Evolutionary conservation across 30 jellyfish, hydroid and myxozoan species (phyloP), one percentile per base, ranked within the genome.

Genomic region (Hydractinia symbiolongicarpus): DNA sequence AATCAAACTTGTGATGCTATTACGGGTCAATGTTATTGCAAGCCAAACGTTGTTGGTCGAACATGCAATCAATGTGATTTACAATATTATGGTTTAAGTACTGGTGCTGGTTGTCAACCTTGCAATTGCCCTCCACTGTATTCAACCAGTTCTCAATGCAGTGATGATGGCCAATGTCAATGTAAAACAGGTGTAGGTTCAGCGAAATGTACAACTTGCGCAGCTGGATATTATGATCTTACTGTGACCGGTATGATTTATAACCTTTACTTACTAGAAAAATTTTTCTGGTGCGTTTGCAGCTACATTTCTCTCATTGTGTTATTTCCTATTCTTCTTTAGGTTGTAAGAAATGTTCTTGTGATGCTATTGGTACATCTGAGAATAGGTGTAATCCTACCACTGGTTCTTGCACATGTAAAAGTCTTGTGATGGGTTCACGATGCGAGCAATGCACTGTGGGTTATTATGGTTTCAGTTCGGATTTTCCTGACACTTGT

Each of bases 181-280:
- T 91, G 98, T 81, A 86, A 86, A 82, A 70, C 86, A 5, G 98
- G 98, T 16, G 87, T 91, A 19, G 96, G 95, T n/a, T 94, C 96
- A 60, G 79, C 60, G 62, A 91, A 85, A 67, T 91, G 98, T 88
- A 76, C 95, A 15, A 83, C 68, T 15, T 91, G 98, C 74, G 73
- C 78, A 7, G 87, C 96, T 17, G 98, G 96, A 50, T 91, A 69
- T 55, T 85, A 55, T 73, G 89, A 73, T 66, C 73, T 91, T 55
- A 56, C 93, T 0, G 16, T 77, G 10, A 7, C 96, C 76, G 98
- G 98, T 91, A 15, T 5, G 88, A 30, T 30, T 30, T 30, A 30
- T 30, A 30, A 30, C 44, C 44, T 30, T 30, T 30, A 30, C 44
- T 30, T 30, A 30, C 44, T 30, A 30, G 44, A 30, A 30, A 30